Evolutionary conservation across 1,140 invertebrate species (phyloP), one percentile per base, ranked within the genome.

Genomic region (Drosophila bifasciata): DNA sequence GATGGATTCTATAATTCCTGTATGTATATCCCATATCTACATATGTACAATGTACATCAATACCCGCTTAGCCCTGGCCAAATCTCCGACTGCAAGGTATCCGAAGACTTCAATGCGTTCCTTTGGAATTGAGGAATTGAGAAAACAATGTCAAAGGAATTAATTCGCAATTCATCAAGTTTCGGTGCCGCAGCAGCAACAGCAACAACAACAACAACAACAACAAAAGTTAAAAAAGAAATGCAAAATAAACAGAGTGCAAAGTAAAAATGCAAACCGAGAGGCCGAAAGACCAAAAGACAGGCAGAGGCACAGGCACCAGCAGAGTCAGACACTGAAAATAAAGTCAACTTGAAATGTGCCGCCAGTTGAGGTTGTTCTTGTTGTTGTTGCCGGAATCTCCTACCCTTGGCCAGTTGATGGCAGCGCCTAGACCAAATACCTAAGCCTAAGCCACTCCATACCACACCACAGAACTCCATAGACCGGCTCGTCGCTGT

Each of bases 101-200:
- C 15, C 8, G 11, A 21, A 41, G 11, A 11, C 9, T 13, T 32
- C 32, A 11, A 36, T 57, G 11, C 45, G 17, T 45, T 61, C 25
- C 15, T 70, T 48, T 8, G 21, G 16, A 51, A 28, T 17, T 19
- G 19, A 59, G 21, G 16, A 51, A 28, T 17, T 19, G 19, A 59
- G 15, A 75, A 59, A 57, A 19, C 28, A 44, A 40, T 83, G 83
- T 81, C 83, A 76, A 66, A 79, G 67, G 63, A 73, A 88, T 88
- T 88, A 88, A 88, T 88, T 79, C 75, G 71, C 83, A 88, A 88
- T 88, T 88, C 83, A 88, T 88, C 83, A 88, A 88, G 84, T 89
- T 86, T 86, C 78, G 74, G 69, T 68, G 17, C 70, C 51, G 45
- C 19, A 21, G 19, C n/a, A n/a, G n/a, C n/a, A n/a, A n/a, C n/a